These are phyloP conservation scores for Hydriomena furcata DNA, from an alignment of 2,888 invertebrate species.

Conservation along the genomic window DNA sequence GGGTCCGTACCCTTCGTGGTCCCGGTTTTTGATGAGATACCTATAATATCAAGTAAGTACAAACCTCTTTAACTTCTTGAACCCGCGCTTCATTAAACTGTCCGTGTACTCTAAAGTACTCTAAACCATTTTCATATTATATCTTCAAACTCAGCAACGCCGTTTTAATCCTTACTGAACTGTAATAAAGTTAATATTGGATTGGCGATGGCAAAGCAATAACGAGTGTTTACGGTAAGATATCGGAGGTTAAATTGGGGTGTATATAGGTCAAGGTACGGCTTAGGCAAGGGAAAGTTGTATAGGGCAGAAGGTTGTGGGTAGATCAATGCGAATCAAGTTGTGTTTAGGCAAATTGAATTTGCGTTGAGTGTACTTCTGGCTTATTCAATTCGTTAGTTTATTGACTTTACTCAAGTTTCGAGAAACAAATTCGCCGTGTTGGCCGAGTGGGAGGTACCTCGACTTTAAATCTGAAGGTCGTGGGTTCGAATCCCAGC, in stretches of 20 bases:
- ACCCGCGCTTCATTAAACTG: slow-evolving; percentile 29
- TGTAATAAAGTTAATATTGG: slow-evolving; percentile 34
- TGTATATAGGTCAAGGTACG: slow-evolving; percentile 62
- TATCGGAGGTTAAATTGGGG: slow-evolving; percentile 50
- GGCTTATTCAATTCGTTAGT: slow-evolving; percentile 6
- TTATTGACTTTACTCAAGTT: slow-evolving; percentile 3
- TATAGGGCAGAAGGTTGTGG: slow-evolving; percentile 41
- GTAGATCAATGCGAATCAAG: slow-evolving; percentile 39
- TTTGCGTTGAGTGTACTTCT: slow-evolving; percentile 16
- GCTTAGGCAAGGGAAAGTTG: slow-evolving; percentile 43
- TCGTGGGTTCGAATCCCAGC: too few species aligned
- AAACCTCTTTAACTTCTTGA: slow-evolving; percentile 24
- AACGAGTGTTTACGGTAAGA: slow-evolving; percentile 43
- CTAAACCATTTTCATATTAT: slow-evolving; percentile 31
- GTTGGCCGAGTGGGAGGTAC: too few species aligned
- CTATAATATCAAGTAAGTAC: slow-evolving; percentile 2
- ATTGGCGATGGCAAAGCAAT: slow-evolving; percentile 22
- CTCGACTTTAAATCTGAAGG: too few species aligned
- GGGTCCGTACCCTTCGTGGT: too few species aligned
- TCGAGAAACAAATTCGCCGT: too few species aligned
- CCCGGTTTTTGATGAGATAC: too few species aligned
- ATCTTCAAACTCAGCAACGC: slow-evolving; percentile 3
- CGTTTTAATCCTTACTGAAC: slow-evolving; percentile 20
- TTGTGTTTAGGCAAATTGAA: slow-evolving; percentile 36
- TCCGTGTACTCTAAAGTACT: slow-evolving; percentile 28